Evolutionary conservation across 2,888 invertebrate species (phyloP), one percentile per base, ranked within the genome.

Genomic region (Drosophila setosimentum): DNA sequence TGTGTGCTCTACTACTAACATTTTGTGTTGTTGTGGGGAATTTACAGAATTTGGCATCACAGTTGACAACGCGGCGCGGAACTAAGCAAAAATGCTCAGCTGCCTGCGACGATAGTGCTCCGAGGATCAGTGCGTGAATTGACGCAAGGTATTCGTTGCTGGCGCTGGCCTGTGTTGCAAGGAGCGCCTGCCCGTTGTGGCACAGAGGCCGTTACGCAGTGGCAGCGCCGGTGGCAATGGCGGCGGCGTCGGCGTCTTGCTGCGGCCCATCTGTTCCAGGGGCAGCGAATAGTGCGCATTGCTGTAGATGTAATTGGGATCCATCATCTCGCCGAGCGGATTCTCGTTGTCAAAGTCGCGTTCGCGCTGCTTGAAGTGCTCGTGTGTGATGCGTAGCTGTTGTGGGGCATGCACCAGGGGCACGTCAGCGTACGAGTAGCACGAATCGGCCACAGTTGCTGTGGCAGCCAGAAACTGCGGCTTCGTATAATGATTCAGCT

Each of bases 251-350:
- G 92, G 93, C 16, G 92, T 92, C 74, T 91, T 92, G 68, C 80
- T 77, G 68, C 90, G 86, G 4, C 87, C 90, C 68, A 87, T 65
- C 64, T 93, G 92, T 80, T 93, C 93, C 60, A 93, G 68, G 3
- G 93, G 93, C 88, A 93, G 68, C 13, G 93, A 93, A 54, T 93
- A 93, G 65, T 93, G 93, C 3, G 93, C 87, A 70, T 93, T 93
- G 76, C 92, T 92, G 71, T 93, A 93, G 54, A 93, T 92, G 59
- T 93, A 93, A 68, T 93, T 93, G 53, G 92, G 90, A 78, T 93
- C 93, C 78, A 93, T 83, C 48, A 92, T 87, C 49, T 93, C 93
- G 73, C 82, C 78, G 50, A 63, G 33, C 54, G 80, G 35, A 24
- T 27, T 67, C 61, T 91, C 74, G 72, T 81, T 73, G 60, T 88